Evolutionary conservation across 2,888 invertebrate species (phyloP), one percentile per base, ranked within the genome.

Genomic region (Margaritifera margaritifera): DNA sequence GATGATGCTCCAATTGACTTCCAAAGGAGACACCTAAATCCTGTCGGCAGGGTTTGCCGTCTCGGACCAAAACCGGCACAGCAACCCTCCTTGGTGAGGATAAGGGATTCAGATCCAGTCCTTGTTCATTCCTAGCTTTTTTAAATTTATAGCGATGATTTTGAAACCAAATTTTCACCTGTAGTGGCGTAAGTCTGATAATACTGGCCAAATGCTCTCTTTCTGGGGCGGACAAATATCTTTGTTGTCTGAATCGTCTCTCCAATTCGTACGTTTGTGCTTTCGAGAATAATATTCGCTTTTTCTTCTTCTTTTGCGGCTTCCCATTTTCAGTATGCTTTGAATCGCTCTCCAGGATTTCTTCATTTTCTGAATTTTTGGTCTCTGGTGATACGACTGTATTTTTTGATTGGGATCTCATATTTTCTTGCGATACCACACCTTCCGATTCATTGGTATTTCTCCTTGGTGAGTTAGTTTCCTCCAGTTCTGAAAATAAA

Each of bases 141-240:
- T 99, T 99, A 92, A 98, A 97, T 92, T 99, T 99, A 92, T 99
- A 99, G 88, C 99, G 95, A 91, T 99, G 99, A 92, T 99, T 99
- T 93, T 99, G 99, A 92, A 99, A 99, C 99, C 99, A 99, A 89
- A 99, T 99, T 84, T 94, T 93, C 90, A 97, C 97, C 94, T 98
- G 98, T 74, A 97, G 98, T 42, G 98, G 98, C 73, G 98, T 97
- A 85, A 98, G 93, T 91, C 97, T 96, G 88, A 98, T 98, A 87
- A 97, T 94, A 81, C 96, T 96, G 62, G 98, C 98, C 88, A 98
- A 93, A 90, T 98, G 97, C 91, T 98, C 98, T 86, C 98, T 92
- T 92, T 98, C 98, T 0, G 98, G 98, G 27, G 98, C 98, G 75
- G 97, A 97, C 85, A 98, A 93, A 92, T 98, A 98, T 91, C 97